These are phyloP conservation scores for Bothrops jararaca DNA, from an alignment of 2,113 vertebrate species.

Conservation along the genomic window DNA sequence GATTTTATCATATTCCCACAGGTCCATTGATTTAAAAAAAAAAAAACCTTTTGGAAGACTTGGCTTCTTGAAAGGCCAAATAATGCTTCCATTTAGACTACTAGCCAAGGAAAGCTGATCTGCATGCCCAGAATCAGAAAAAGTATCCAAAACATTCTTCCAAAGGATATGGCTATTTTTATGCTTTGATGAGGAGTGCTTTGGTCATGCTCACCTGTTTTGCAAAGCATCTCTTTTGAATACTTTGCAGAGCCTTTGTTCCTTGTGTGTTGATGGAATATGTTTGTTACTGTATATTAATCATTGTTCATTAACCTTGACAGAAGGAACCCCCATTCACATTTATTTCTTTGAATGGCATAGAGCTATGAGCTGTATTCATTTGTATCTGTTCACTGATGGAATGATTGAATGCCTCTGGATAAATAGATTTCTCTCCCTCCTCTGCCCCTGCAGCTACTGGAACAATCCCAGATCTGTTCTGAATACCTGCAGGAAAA, in stretches of 20 bases:
- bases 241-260: neutral
- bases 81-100: neutral
- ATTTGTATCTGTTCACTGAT: neutral
- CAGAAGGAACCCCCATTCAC: neutral
- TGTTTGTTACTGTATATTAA: neutral
- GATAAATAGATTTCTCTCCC: neutral
- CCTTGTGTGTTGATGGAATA: neutral
- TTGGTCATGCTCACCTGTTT: neutral
- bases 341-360: neutral
- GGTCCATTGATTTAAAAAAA: neutral
- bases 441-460: neutral
- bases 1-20: neutral
- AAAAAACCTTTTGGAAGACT: neutral
- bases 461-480: neutral
- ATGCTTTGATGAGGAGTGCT: neutral
- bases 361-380: neutral
- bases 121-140: neutral
- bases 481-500: neutral
- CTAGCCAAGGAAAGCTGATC: neutral
- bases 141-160: neutral
- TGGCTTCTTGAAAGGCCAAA: neutral
- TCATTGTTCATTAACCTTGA: neutral
- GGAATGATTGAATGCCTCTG: neutral
- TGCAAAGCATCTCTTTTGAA: neutral
- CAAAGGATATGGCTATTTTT: neutral